A percentile compares a stretch with the other conserved stretches of the same genome.
These are phyloP conservation scores for Asteroscopus sphinx DNA, from an alignment of 2,888 invertebrate genomes.

Conservation along the genomic window DNA sequence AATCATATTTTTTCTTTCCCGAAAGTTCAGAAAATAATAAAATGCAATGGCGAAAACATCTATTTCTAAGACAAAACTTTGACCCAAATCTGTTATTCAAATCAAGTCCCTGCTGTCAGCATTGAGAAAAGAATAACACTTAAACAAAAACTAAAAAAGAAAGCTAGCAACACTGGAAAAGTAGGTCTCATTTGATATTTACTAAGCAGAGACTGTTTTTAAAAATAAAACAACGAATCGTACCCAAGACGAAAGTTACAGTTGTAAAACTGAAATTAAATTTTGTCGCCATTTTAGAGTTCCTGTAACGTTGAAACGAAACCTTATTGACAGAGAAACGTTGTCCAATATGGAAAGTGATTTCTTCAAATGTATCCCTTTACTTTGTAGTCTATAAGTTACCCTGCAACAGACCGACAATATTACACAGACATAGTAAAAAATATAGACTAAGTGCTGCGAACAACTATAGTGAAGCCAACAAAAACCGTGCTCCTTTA, in stretches of 20 bases:
- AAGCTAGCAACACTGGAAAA: constrained; percentile 2
- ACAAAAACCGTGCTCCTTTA: too few species aligned
- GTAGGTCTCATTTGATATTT: constrained; percentile 30
- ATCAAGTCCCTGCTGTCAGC: background rate
- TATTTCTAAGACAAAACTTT: background rate
- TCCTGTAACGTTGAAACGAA: background rate
- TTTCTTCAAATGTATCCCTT: too few species aligned
- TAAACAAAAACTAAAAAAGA: constrained; percentile 16
- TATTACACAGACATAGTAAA: too few species aligned
- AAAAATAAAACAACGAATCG: constrained; percentile 31
- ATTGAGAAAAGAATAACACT: constrained; percentile 2
- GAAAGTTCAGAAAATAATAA: too few species aligned
- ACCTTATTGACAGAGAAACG: background rate
- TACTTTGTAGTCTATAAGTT: too few species aligned
- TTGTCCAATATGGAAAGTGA: too few species aligned
- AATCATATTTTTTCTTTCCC: too few species aligned
- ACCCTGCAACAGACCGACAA: too few species aligned
- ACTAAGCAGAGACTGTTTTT: constrained; percentile 21
- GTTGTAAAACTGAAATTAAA: constrained; percentile 30
- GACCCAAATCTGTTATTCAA: constrained; percentile 1
- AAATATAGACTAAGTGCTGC: too few species aligned
- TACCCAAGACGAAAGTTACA: constrained; percentile 22
- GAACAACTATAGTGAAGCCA: too few species aligned
- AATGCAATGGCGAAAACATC: too few species aligned
- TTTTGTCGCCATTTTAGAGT: constrained; percentile 25